Conservation (phyloP, 2,113 vertebrate genomes). For the Podiceps cristatus region DNA sequence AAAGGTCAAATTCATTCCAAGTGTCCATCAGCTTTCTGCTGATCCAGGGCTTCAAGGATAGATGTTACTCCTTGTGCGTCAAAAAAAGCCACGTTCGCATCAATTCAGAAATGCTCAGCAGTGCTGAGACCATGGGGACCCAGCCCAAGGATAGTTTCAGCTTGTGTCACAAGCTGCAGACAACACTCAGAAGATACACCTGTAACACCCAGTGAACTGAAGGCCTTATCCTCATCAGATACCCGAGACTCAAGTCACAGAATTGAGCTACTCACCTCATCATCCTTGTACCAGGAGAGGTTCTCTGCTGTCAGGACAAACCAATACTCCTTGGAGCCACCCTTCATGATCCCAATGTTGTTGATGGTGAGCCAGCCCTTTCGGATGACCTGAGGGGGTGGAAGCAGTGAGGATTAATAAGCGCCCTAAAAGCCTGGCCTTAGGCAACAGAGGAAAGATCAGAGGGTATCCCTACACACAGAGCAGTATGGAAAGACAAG, state of each 20-base stretch:
- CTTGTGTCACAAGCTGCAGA: not conserved
- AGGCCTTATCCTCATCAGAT: not conserved
- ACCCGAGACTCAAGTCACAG: fast-evolving
- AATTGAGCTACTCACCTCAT: constrained; percentile 86
- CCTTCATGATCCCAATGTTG: constrained; percentile 99
- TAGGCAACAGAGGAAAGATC: not conserved
- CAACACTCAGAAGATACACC: not conserved
- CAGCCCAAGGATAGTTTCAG: not conserved
- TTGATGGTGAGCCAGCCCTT: constrained; percentile 99
- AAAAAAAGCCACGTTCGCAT: not conserved
- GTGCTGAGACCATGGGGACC: not conserved
- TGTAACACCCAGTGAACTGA: not conserved
- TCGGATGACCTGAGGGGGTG: constrained; percentile 90
- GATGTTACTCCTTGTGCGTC: not conserved
- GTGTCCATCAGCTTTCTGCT: not conserved
- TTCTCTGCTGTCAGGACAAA: constrained; percentile 96
- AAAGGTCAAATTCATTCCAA: constrained; percentile 10
- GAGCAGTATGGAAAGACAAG: constrained; percentile 19
- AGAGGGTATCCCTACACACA: not conserved
- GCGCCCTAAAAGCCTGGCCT: not conserved
- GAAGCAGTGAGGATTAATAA: not conserved
- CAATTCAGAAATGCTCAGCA: not conserved
- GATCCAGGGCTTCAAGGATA: not conserved
- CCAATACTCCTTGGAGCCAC: constrained; percentile 98
- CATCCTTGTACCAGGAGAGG: constrained; percentile 98